Base-by-base conservation (phyloP, 1,140 invertebrate genomes). In the Drosophila pandora region DNA sequence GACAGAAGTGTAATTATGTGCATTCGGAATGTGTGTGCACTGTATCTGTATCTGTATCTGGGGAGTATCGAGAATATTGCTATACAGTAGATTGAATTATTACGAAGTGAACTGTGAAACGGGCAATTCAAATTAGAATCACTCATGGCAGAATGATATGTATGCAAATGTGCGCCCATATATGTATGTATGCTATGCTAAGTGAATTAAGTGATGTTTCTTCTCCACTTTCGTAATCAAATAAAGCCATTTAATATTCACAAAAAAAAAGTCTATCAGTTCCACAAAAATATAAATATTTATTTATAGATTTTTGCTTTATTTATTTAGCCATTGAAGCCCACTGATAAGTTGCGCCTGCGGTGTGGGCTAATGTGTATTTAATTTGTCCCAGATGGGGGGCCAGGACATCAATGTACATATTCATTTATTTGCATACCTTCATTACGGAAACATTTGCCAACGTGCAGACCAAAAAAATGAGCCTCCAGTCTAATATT, bases 61-160 rank as follows among this genome's bases (percentile, higher is more conserved):
- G 23, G 23, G 23, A 34, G 22, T 34, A 48, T 62, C 32, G 39
- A 49, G 50, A 37, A 23, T 43, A 22, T 32, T 13, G 25, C 32
- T 48, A 52, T 21, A 69, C 63, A 69, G 62, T 69, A 69, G 67
- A 69, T 69, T 69, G 67, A 69, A 69, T 69, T 69, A 69, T 69
- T 69, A 67, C 32, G 43, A 69, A 69, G 50, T 69, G 67, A 69
- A 69, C 64, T 69, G 67, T 69, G 53, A 69, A 69, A 57, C 67
- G 67, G 67, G 65, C 67, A 69, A 69, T 57, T 69, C 67, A 69
- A 69, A 69, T 69, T 69, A 39, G 67, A 56, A 69, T 69, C 39
- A 69, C 50, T 68, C 65, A 57, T 25, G 50, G 63, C 63, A 64
- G 59, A 63, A 23, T 41, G 50, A 69, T 69, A 69, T 56, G 50